Base-by-base conservation (phyloP, 2,888 invertebrate species). In the Tortrix viridana region DNA sequence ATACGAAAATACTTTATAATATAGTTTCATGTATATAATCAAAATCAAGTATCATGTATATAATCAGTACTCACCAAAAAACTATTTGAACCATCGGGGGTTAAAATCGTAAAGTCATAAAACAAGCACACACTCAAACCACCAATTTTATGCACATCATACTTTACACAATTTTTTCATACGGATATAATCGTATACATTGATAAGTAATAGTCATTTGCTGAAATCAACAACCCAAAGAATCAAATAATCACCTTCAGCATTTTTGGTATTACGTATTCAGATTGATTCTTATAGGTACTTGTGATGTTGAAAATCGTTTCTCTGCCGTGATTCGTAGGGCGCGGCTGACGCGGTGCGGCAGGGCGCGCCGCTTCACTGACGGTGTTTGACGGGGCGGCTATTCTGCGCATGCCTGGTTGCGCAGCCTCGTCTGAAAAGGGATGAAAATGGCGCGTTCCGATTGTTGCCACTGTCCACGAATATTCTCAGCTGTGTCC, bases 341-440 rank as follows among this genome's bases (percentile, higher is more conserved):
- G 81, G 82, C 78, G 85, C 85, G 86, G 86, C 76, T 66, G 73
- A 71, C 74, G 70, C 78, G 78, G 76, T 82, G 81, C 89, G 85
- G 80, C 85, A 81, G 81, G 78, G 79, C 82, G 77, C 79, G 75
- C 77, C 84, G 84, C 78, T 75, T 67, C 75, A 84, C 89, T 88
- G 87, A 77, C 78, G 80, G 82, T 78, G 74, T 84, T 82, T 85
- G 85, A 83, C 75, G 76, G 75, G 74, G 74, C 68, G 69, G 43
- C 43, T 56, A 65, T 68, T 79, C 81, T 90, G 90, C 90, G 90
- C 90, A 91, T 87, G 86, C 76, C 73, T 83, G 77, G 74, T 80
- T 88, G 88, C 89, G 89, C 89, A 88, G 77, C 79, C 79, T 82
- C 77, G 74, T 72, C 61, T 54, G 60, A 77, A 75, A 76, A 74